These are phyloP conservation scores for Danio tinwini DNA, from an alignment of 2,797 vertebrate genomes.

Conservation along the genomic window DNA sequence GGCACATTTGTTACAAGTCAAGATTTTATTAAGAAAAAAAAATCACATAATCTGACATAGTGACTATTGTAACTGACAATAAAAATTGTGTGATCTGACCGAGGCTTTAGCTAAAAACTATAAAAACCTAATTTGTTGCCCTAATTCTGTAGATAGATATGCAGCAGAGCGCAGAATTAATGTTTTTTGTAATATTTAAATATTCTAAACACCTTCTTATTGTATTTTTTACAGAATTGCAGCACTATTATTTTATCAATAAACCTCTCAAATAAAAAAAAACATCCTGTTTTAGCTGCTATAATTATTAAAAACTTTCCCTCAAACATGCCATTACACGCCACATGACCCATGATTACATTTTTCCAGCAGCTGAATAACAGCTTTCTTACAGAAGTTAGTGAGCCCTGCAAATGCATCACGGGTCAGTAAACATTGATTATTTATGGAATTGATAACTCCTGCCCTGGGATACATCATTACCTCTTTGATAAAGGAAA, in stretches of 20 bases:
- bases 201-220: too few relatives aligned
- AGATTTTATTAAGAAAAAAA: too few relatives aligned
- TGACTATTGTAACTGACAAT: too few relatives aligned
- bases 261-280: neutral
- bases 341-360: neutral
- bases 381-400: neutral
- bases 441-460: conserved; percentile 27
- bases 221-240: too few relatives aligned
- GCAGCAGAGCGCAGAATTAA: too few relatives aligned
- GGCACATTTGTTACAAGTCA: too few relatives aligned
- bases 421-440: conserved; percentile 15
- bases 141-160: too few relatives aligned
- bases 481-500: neutral
- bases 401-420: conserved; percentile 15
- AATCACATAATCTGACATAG: too few relatives aligned
- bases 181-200: too few relatives aligned
- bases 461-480: neutral
- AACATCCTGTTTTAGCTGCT: neutral
- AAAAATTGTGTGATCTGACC: too few relatives aligned
- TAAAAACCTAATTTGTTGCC: too few relatives aligned
- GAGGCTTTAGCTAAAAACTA: too few relatives aligned
- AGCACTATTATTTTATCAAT: neutral
- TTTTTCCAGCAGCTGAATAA: neutral
- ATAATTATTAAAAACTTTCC: conserved; percentile 13
- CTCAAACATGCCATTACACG: neutral